Conservation (phyloP, 2,888 invertebrate genomes). For the Gordius sp. region DNA sequence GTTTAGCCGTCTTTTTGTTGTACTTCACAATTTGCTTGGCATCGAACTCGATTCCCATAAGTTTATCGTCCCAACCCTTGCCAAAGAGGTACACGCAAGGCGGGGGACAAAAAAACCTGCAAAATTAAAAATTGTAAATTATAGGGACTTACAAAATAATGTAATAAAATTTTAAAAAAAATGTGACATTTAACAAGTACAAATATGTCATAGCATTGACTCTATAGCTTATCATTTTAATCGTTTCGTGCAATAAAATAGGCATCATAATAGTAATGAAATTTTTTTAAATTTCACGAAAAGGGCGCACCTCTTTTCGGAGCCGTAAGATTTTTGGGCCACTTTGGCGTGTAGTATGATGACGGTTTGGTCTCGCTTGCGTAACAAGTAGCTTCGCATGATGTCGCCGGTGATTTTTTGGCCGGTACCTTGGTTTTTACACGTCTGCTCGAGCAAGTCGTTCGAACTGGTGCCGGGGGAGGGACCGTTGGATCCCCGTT, state of each 20-base stretch:
- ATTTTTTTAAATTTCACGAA: neutral
- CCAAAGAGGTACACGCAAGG: conserved; percentile 93
- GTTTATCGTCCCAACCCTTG: conserved; percentile 84
- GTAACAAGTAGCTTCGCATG: neutral
- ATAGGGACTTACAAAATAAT: too few relatives aligned
- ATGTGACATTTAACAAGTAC: too few relatives aligned
- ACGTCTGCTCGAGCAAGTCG: too few relatives aligned
- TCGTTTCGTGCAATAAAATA: too few relatives aligned
- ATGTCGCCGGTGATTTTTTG: neutral
- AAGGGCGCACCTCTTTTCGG: conserved; percentile 54
- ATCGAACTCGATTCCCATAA: conserved; percentile 48
- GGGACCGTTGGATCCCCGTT: too few relatives aligned
- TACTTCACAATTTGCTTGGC: neutral
- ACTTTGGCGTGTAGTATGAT: conserved; percentile 96
- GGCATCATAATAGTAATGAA: neutral
- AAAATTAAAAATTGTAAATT: too few relatives aligned
- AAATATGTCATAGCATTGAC: too few relatives aligned
- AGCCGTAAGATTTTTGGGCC: conserved; percentile 96
- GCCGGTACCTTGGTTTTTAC: too few relatives aligned
- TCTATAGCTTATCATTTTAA: too few relatives aligned
- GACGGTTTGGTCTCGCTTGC: conserved; percentile 30
- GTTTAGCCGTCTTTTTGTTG: conserved; percentile 21
- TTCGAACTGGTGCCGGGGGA: too few relatives aligned
- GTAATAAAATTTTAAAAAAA: too few relatives aligned
- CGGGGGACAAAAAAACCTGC: conserved; percentile 79